Percentiles rank a stretch among this genome's conserved stretches.
Evolutionary conservation across 2,888 invertebrate genomes (phyloP).

Genomic region (Danaus chrysippus): DNA sequence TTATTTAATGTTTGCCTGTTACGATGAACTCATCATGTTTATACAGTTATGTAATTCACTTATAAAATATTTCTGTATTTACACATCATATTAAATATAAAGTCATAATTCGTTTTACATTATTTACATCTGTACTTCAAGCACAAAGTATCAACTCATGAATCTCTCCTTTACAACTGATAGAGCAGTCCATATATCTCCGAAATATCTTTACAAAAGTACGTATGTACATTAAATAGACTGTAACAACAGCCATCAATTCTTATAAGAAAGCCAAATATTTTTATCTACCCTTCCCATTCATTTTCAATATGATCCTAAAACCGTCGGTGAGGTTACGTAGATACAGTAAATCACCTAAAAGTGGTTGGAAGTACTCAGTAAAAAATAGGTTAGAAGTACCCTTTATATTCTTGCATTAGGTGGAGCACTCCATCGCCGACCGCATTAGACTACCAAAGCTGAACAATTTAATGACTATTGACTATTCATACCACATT

Average conservation of each 20-base stretch:
- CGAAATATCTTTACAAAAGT: background rate
- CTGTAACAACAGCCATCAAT: constrained; percentile 20
- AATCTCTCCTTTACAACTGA: background rate
- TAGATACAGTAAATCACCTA: constrained; percentile 35
- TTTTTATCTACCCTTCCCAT: constrained; percentile 22
- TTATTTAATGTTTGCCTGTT: constrained; percentile 3
- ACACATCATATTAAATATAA: too few species aligned
- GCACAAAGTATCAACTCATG: background rate
- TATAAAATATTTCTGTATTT: too few species aligned
- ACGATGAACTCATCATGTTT: constrained; percentile 5
- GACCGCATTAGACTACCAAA: constrained; percentile 71
- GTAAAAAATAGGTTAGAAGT: constrained; percentile 33
- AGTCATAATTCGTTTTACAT: background rate
- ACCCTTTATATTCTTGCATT: constrained; percentile 35
- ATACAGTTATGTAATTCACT: background rate
- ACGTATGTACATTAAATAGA: constrained; percentile 16
- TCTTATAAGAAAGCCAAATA: constrained; percentile 24
- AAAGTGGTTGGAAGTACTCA: constrained; percentile 29
- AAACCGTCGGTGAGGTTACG: constrained; percentile 30
- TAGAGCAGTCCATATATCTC: background rate
- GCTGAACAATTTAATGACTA: constrained; percentile 77
- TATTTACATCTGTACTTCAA: background rate
- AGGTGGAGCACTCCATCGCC: constrained; percentile 29
- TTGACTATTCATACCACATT: constrained; percentile 77
- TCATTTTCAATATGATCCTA: constrained; percentile 32